Evolutionary conservation across 2,888 invertebrate genomes (phyloP).

Genomic region (Mesochorus sp.): DNA sequence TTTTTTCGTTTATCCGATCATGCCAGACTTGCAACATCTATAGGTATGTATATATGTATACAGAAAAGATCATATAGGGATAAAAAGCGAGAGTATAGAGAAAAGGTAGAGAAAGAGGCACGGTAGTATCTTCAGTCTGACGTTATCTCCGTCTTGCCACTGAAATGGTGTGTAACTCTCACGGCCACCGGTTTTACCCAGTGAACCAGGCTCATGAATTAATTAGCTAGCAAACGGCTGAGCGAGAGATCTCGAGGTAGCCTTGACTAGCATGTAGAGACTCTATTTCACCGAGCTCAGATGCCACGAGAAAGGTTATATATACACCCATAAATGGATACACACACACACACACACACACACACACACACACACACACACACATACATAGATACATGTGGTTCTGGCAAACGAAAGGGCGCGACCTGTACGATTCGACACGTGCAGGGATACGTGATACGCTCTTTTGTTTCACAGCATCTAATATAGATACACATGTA

Average conservation of each 20-base stretch:
- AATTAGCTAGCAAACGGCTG: slow-evolving; percentile 72
- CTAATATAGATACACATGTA: not conserved
- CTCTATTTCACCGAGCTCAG: slow-evolving; percentile 45
- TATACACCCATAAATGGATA: not conserved
- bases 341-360: not conserved
- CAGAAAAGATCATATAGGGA: not conserved
- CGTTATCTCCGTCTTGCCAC: slow-evolving; percentile 39
- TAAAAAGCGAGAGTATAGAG: not conserved
- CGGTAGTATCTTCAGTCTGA: slow-evolving; percentile 41
- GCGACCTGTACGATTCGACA: not conserved
- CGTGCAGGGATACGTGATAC: not conserved
- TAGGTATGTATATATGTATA: not conserved
- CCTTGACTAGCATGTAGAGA: slow-evolving; percentile 23
- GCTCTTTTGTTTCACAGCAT: not conserved
- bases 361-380: not conserved
- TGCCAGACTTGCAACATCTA: too few species aligned
- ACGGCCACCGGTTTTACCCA: slow-evolving; percentile 54
- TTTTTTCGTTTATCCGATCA: not conserved
- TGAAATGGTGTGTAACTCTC: not conserved
- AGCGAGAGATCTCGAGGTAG: slow-evolving; percentile 29
- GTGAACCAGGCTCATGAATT: slow-evolving; percentile 72
- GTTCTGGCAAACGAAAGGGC: not conserved
- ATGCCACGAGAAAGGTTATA: not conserved
- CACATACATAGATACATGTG: not conserved
- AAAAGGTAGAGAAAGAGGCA: slow-evolving; percentile 3